These are phyloP conservation scores for Helicoverpa zea DNA, from an alignment of 1,140 invertebrate species.

Conservation along the genomic window DNA sequence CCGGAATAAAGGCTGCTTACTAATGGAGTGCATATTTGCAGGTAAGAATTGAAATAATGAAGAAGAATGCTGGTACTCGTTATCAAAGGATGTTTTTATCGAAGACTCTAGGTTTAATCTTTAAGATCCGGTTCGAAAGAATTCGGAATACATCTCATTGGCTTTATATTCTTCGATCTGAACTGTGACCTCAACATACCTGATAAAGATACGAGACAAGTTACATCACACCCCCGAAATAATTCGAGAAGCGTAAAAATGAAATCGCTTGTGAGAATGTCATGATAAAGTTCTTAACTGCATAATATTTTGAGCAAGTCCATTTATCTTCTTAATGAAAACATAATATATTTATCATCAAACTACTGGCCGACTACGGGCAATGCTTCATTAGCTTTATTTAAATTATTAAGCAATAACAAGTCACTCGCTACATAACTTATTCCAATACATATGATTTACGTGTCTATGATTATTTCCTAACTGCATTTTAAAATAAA, in stretches of 20 bases:
- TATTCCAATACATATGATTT: conserved; percentile 69
- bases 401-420: conserved; percentile 76
- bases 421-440: conserved; percentile 61
- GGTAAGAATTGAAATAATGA: not conserved
- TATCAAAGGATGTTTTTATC: not conserved
- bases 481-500: conserved; percentile 64
- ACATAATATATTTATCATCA: conserved; percentile 45
- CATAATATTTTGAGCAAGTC: conserved; percentile 40
- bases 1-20: not conserved
- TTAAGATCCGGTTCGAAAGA: not conserved
- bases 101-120: too few relatives aligned
- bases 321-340: conserved; percentile 42
- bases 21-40: not conserved
- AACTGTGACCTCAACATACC: conserved; percentile 47
- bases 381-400: conserved; percentile 73
- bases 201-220: not conserved
- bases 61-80: not conserved
- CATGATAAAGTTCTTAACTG: conserved; percentile 6
- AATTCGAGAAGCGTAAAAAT: not conserved
- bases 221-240: conserved; percentile 10
- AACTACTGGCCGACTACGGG: conserved; percentile 22
- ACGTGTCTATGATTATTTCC: conserved; percentile 63
- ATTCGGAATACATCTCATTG: not conserved
- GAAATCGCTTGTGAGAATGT: not conserved
- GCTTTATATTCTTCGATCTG: conserved; percentile 69